A percentile compares a stretch with the other conserved stretches of the same genome.
phyloP scores from a whole-genome alignment of 2,113 vertebrate species.

The Lepidiolamprologus cunningtoni region DNA sequence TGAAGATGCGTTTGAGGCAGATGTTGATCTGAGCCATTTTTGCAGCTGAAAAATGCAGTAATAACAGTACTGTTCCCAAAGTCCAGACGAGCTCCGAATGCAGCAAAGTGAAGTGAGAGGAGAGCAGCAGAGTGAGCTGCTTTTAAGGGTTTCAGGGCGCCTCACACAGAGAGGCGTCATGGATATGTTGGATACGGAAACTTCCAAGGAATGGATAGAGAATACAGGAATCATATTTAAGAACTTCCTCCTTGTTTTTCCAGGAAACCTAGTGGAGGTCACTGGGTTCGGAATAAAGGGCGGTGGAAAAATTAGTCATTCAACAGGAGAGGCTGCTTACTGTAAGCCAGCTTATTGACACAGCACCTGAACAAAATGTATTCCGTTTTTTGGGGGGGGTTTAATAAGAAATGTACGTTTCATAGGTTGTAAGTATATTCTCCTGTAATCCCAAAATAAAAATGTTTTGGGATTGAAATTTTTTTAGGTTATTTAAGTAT shows the following conservation, averaged over 20 bases:
- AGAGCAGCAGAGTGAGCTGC: neutral
- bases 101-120: neutral
- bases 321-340: neutral
- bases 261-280: neutral
- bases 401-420: neutral
- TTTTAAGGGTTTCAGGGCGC: neutral
- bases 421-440: neutral
- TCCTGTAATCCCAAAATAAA: neutral
- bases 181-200: neutral
- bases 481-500: neutral
- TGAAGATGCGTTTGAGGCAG: slow-evolving; percentile 30
- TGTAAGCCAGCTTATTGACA: neutral
- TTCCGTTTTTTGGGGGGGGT: neutral
- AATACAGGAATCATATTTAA: neutral
- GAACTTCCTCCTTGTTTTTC: neutral
- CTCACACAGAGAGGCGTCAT: neutral
- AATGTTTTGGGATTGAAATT: neutral
- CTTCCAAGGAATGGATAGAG: neutral
- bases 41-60: neutral
- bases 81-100: neutral
- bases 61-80: neutral
- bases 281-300: neutral
- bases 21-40: slow-evolving; percentile 28
- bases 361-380: neutral
- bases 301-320: neutral